These are phyloP conservation scores for Chironomus tentans DNA, from an alignment of 2,888 invertebrate genomes.

Conservation along the genomic window DNA sequence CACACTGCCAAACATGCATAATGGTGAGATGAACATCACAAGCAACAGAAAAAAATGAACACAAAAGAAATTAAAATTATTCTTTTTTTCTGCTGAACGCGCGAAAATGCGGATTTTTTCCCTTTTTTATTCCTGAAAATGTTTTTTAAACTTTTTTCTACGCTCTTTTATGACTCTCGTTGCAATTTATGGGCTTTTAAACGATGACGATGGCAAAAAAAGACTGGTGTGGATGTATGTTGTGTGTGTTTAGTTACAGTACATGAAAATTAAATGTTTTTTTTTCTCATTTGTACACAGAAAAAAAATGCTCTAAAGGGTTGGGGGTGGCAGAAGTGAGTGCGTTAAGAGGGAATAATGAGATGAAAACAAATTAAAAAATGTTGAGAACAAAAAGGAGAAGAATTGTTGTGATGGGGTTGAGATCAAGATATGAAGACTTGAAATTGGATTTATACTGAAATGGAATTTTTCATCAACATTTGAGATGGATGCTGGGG, in stretches of 20 bases:
- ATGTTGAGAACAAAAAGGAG: not conserved
- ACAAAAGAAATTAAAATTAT: slow-evolving; percentile 4
- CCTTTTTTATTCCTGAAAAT: not conserved
- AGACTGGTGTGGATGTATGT: not conserved
- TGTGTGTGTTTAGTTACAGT: no score
- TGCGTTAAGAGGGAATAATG: not conserved
- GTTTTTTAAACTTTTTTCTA: not conserved
- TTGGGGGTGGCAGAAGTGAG: not conserved
- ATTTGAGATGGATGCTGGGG: no score
- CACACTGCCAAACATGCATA: no score
- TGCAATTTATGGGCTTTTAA: slow-evolving; percentile 10
- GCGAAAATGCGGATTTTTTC: slow-evolving; percentile 1
- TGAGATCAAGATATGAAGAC: not conserved
- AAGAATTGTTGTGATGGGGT: not conserved
- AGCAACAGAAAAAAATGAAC: not conserved
- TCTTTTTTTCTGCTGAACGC: not conserved
- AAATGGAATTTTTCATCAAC: no score
- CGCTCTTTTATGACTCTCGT: slow-evolving; percentile 2
- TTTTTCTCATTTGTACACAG: no score
- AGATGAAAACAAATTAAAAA: slow-evolving; percentile 3
- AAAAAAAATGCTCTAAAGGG: not conserved
- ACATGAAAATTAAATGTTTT: no score
- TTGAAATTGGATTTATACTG: not conserved
- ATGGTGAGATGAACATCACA: not conserved
- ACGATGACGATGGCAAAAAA: slow-evolving; percentile 3